phyloP scores from a whole-genome alignment of 2,113 vertebrate species.

The Clarias gariepinus region DNA sequence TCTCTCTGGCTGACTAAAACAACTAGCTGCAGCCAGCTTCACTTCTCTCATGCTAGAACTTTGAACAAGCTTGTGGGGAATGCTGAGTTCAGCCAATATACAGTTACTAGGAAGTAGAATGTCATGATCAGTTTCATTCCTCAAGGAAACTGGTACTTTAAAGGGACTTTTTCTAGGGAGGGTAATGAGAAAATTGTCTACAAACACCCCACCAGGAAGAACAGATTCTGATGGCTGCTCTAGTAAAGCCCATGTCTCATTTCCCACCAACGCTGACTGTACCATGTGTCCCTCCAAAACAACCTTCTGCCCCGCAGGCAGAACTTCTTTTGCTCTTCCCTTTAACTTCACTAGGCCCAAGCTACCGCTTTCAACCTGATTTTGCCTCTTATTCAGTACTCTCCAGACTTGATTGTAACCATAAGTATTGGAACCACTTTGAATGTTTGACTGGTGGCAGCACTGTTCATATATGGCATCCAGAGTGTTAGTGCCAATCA shows the following conservation, averaged over 20 bases:
- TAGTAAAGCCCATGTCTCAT: neutral
- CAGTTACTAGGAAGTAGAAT: neutral
- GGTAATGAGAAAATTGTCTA: neutral
- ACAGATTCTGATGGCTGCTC: neutral
- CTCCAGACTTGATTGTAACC: neutral
- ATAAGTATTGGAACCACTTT: neutral
- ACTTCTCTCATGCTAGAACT: no score
- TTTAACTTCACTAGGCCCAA: neutral
- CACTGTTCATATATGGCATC: neutral
- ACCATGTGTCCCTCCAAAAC: neutral
- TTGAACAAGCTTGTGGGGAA: no score
- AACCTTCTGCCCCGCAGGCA: neutral
- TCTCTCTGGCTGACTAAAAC: no score
- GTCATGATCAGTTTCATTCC: neutral
- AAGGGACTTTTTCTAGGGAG: neutral
- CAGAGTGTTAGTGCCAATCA: slow-evolving; percentile 33
- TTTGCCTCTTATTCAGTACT: neutral
- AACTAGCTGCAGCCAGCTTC: no score
- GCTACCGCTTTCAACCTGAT: no score
- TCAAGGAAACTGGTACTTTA: neutral
- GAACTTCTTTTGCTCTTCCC: neutral
- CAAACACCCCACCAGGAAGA: slow-evolving; percentile 5
- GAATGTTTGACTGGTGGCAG: neutral
- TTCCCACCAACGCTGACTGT: neutral
- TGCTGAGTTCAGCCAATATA: no score